Evolutionary conservation across 2,797 vertebrate genomes (phyloP).

Genomic region (Gobionotothen gibberifrons): DNA sequence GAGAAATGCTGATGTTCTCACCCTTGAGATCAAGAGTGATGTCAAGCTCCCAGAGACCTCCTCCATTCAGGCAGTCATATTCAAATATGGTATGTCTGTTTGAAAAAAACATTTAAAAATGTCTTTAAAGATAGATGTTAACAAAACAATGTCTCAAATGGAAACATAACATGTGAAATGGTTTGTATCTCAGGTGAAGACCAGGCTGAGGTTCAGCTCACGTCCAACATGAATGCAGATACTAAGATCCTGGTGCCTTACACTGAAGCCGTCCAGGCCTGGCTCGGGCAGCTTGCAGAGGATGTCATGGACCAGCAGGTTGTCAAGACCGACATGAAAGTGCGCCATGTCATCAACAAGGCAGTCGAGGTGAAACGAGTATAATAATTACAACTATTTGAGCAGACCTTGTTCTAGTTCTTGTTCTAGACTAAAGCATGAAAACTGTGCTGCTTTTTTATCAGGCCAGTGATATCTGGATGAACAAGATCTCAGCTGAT

Average conservation of each 20-base stretch:
- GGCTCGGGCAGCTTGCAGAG: slow-evolving; percentile 69
- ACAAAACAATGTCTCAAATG: neutral
- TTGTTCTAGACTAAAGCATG: slow-evolving; percentile 11
- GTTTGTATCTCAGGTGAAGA: slow-evolving; percentile 83
- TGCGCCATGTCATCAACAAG: slow-evolving; percentile 89
- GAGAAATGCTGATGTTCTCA: slow-evolving; percentile 73
- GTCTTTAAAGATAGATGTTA: neutral
- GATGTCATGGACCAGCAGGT: slow-evolving; percentile 87
- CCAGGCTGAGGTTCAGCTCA: slow-evolving; percentile 88
- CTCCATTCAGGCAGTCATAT: slow-evolving; percentile 82
- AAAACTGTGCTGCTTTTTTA: slow-evolving; percentile 23
- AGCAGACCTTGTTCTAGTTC: neutral
- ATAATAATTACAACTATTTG: neutral
- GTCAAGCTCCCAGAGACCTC: slow-evolving; percentile 83
- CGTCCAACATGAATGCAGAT: slow-evolving; percentile 84
- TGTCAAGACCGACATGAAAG: slow-evolving; percentile 91
- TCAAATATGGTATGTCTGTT: slow-evolving; percentile 86
- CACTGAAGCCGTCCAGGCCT: slow-evolving; percentile 68
- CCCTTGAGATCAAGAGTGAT: slow-evolving; percentile 87
- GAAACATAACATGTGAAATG: slow-evolving; percentile 24
- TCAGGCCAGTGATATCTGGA: slow-evolving; percentile 89
- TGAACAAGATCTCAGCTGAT: slow-evolving; percentile 82
- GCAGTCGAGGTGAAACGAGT: slow-evolving; percentile 84
- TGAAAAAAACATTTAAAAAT: neutral
- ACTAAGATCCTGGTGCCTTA: slow-evolving; percentile 79